Base-by-base conservation (phyloP, 2,113 vertebrate genomes). In the Marmota flaviventris region DNA sequence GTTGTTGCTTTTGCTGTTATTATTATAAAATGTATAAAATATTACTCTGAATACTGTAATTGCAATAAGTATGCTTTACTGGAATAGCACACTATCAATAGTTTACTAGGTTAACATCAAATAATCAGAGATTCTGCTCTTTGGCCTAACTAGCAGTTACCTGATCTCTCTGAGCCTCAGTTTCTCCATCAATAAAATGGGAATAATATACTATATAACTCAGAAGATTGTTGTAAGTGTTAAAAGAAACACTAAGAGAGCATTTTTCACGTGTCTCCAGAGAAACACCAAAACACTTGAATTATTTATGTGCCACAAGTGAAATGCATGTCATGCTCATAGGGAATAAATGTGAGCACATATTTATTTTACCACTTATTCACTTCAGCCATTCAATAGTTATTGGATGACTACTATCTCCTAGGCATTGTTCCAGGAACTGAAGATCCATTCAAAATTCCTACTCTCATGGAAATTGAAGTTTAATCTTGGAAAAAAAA, bases 141-240 rank as follows among this genome's bases (percentile, higher is more conserved):
- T 91, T 76, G 34, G 89, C 32, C 96, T 84, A 94, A 87, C 37
- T 37, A 93, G 11, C 14, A 73, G 53, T 85, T 91, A 72, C 32
- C 84, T 82, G 69, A 76, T 77, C 24, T 93, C 58, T 97, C 48
- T 73, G 17, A 93, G 20, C 29, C 56, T 92, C 56, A 17, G 4
- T 96, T 90, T 85, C 18, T 51, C 20, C 25, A 34, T 51, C 32
- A 70, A 79, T 91, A 92, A 82, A 83, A 70, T 51, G 18, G 61
- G 77, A 86, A 67, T 45, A 94, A 63, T 51, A 77, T 8, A 48
- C 32, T 34, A 75, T 53, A 12, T 18, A 94, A 82, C 37, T 88
- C 61, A 82, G 73, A 85, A 83, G 1, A 1, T 27, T 95, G 29
- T 12, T 63, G 2, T 39, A 39, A 39, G 39, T 70, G 53, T 78